Conservation (phyloP, 2,797 vertebrate genomes). For the Acipenser oxyrinchus region DNA sequence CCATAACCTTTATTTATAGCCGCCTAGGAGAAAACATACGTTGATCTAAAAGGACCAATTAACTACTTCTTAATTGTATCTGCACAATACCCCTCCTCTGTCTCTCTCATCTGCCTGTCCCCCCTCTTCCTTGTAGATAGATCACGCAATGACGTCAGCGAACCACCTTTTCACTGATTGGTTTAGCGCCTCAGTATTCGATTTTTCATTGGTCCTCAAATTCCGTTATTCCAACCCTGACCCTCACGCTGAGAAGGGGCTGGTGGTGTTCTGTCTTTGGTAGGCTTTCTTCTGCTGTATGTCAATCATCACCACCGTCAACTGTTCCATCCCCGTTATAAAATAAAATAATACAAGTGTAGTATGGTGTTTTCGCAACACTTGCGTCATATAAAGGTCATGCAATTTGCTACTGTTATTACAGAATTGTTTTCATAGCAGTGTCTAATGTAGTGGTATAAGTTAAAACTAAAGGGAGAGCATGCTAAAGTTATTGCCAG, state of each 20-base stretch:
- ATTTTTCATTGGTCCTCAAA: slow-evolving; percentile 36
- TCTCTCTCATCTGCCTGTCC: slow-evolving; percentile 4
- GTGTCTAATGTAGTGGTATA: too few species aligned
- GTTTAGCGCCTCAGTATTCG: slow-evolving; percentile 9
- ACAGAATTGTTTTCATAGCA: too few species aligned
- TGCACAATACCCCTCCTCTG: slow-evolving; percentile 22
- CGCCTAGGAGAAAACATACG: slow-evolving; percentile 15
- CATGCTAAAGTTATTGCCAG: too few species aligned
- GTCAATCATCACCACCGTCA: too few species aligned
- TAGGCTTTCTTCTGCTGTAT: too few species aligned
- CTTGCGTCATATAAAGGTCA: too few species aligned
- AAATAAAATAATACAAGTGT: too few species aligned
- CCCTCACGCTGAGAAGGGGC: background rate
- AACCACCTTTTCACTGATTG: slow-evolving; percentile 38
- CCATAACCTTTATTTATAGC: slow-evolving; percentile 27
- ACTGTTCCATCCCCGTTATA: too few species aligned
- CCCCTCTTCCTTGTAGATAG: slow-evolving; percentile 22
- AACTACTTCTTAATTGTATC: slow-evolving; percentile 9
- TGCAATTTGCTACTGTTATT: too few species aligned
- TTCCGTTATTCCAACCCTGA: slow-evolving; percentile 31
- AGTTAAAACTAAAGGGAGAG: too few species aligned
- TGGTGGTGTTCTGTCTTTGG: too few species aligned
- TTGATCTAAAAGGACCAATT: background rate
- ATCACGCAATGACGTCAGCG: slow-evolving; percentile 17
- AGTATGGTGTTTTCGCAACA: too few species aligned